These are phyloP conservation scores for Drosophila mercatorum DNA, from an alignment of 2,888 invertebrate genomes.

Conservation along the genomic window DNA sequence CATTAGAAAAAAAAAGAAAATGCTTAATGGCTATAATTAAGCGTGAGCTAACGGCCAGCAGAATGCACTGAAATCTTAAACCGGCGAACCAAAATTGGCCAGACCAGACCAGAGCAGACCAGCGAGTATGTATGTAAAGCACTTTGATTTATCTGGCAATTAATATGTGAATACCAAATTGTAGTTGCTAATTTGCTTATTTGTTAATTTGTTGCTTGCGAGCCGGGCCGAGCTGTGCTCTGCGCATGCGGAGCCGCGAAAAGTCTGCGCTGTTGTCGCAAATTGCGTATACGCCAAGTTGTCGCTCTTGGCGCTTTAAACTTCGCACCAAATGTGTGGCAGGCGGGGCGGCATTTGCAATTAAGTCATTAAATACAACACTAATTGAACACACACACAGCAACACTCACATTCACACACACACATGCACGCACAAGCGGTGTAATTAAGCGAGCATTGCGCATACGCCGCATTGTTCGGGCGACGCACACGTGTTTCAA, in stretches of 20 bases:
- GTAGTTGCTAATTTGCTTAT: slow-evolving; percentile 51
- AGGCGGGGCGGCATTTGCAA: slow-evolving; percentile 49
- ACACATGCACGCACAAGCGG: background rate
- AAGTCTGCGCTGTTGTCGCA: slow-evolving; percentile 31
- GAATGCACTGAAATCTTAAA: slow-evolving; percentile 42
- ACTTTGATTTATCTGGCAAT: slow-evolving; percentile 47
- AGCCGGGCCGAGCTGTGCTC: slow-evolving; percentile 1
- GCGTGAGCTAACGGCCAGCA: slow-evolving; percentile 34
- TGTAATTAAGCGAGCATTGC: slow-evolving; percentile 66
- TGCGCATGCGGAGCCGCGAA: slow-evolving; percentile 40
- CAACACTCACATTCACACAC: slow-evolving; percentile 19
- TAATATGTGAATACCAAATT: slow-evolving; percentile 38
- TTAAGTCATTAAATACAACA: slow-evolving; percentile 75
- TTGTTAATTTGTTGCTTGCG: slow-evolving; percentile 22
- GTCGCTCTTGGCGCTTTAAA: slow-evolving; percentile 9
- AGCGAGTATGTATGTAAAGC: slow-evolving; percentile 16
- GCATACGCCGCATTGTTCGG: slow-evolving; percentile 64
- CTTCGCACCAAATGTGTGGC: slow-evolving; percentile 19
- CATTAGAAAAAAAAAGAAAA: background rate
- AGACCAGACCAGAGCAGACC: background rate
- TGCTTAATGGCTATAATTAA: slow-evolving; percentile 49
- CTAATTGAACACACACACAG: slow-evolving; percentile 62
- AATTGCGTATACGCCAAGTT: slow-evolving; percentile 52
- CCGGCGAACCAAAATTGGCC: slow-evolving; percentile 9
- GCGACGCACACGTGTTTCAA: slow-evolving; percentile 28